These are phyloP conservation scores for Sorex araneus DNA, from an alignment of 2,113 vertebrate genomes.

Conservation along the genomic window DNA sequence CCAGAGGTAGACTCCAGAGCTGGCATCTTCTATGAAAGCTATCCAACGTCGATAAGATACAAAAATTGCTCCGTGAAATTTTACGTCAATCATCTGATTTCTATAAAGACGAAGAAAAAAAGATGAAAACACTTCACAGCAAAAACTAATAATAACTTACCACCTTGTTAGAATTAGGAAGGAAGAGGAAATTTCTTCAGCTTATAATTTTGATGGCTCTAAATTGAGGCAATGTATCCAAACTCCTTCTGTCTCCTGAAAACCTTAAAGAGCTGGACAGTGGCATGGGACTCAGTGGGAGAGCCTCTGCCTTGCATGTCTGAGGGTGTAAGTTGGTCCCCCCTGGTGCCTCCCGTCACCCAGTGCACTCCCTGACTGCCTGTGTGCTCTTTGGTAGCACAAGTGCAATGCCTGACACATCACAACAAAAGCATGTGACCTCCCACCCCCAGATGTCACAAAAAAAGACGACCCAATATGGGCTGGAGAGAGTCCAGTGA, in stretches of 20 bases:
- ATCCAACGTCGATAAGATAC: neutral
- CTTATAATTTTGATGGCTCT: conserved; percentile 25
- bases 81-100: conserved; percentile 35
- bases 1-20: neutral
- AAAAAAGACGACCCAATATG: no score
- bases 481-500: no score
- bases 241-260: conserved; percentile 23
- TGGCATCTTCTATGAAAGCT: conserved; percentile 24
- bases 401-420: no score
- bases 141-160: conserved; percentile 50
- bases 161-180: conserved; percentile 38
- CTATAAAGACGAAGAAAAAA: conserved; percentile 52
- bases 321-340: no score
- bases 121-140: neutral
- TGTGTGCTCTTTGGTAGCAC: no score
- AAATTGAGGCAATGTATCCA: conserved; percentile 43
- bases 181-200: neutral
- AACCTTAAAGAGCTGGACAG: no score
- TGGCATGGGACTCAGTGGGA: no score
- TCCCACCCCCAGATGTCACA: no score
- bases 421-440: no score
- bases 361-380: no score
- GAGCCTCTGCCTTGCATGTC: no score
- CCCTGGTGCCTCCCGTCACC: no score
- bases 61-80: conserved; percentile 10